Percentiles rank a stretch among this genome's conserved stretches.
Evolutionary conservation across 2,797 vertebrate genomes (phyloP).

Genomic region (Pangasius macronema): DNA sequence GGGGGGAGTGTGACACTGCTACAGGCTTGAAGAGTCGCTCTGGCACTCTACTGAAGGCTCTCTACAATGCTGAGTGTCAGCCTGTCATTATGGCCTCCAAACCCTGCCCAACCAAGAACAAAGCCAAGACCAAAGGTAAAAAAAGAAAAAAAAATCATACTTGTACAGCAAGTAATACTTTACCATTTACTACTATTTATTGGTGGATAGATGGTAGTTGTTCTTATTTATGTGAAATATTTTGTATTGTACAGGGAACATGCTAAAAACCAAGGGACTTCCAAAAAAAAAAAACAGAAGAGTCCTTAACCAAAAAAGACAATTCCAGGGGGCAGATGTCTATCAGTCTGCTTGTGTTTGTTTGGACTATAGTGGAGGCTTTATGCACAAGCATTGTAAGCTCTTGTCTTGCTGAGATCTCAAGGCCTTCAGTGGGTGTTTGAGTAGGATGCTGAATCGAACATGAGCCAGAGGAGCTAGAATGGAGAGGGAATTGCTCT

Average conservation of each 20-base stretch:
- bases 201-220: not conserved
- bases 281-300: not conserved
- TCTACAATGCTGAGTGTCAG: conserved; percentile 84
- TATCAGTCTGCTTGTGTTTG: not conserved
- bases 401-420: conserved; percentile 45
- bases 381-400: conserved; percentile 34
- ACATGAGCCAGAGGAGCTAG: conserved; percentile 36
- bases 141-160: not conserved
- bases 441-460: conserved; percentile 53
- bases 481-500: conserved; percentile 22
- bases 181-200: not conserved
- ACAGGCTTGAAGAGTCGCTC: conserved; percentile 76
- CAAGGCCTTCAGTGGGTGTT: conserved; percentile 50
- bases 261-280: not conserved
- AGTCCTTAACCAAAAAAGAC: not conserved
- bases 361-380: not conserved
- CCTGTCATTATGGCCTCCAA: conserved; percentile 81
- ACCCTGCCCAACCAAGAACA: conserved; percentile 81
- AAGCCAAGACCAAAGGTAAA: conserved; percentile 84
- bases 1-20: conserved; percentile 82
- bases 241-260: not conserved
- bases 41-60: conserved; percentile 83
- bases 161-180: not conserved
- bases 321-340: not conserved
- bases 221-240: not conserved